These are phyloP conservation scores for Onchidella celtica DNA, from an alignment of 2,888 invertebrate genomes.

Conservation along the genomic window DNA sequence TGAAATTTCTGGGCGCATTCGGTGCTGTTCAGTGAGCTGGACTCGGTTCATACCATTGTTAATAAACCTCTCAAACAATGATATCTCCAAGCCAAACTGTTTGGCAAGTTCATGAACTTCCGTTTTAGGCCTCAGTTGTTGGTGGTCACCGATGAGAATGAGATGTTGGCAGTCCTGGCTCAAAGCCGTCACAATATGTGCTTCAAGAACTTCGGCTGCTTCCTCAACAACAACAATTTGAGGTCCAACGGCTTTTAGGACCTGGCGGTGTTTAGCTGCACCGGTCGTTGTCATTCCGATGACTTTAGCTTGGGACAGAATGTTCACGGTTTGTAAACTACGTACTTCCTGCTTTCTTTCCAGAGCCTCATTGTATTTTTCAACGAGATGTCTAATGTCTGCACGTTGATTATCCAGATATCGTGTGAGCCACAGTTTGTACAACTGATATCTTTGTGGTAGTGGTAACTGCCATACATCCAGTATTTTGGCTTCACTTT, in stretches of 20 bases:
- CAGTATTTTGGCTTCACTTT: neutral
- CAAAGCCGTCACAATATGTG: constrained; percentile 89
- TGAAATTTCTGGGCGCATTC: constrained; percentile 78
- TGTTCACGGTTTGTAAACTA: constrained; percentile 57
- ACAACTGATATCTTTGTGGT: constrained; percentile 7
- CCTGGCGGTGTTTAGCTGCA: constrained; percentile 70
- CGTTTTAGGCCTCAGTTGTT: constrained; percentile 88
- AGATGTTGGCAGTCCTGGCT: constrained; percentile 88
- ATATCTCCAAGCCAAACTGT: constrained; percentile 86
- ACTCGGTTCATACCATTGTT: constrained; percentile 84
- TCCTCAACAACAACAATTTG: constrained; percentile 87
- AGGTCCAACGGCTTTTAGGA: constrained; percentile 74
- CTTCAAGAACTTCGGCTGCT: constrained; percentile 88
- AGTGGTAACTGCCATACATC: constrained; percentile 20
- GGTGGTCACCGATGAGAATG: constrained; percentile 91
- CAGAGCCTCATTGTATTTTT: neutral
- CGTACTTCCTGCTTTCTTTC: neutral
- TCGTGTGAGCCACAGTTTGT: constrained; percentile 35
- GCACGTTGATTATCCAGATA: neutral
- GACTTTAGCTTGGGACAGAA: constrained; percentile 63
- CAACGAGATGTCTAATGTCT: neutral
- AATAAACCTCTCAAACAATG: constrained; percentile 90
- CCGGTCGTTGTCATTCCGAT: constrained; percentile 79
- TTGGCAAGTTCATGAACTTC: constrained; percentile 86
- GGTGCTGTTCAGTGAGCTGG: constrained; percentile 84